Evolutionary conservation across 2,113 vertebrate genomes (phyloP), one percentile per base, ranked within the genome.

Genomic region (Cyphomyrus plagiostoma): DNA sequence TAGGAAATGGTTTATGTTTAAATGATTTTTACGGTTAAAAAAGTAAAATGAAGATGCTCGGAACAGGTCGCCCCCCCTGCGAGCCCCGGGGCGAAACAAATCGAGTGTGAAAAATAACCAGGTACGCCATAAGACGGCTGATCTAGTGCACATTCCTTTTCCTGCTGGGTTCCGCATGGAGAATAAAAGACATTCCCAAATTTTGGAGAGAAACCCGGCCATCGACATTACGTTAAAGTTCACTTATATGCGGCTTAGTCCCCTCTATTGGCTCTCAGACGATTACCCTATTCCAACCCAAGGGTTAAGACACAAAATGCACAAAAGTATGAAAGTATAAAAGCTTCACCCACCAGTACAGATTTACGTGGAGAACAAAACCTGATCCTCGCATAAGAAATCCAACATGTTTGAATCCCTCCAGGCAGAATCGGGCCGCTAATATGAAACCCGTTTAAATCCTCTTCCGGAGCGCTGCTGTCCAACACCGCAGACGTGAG

Each of bases 321-420:
- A 48, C 39, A 48, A 83, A 23, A 84, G 8, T 11, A 84, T 10
- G 7, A 1, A 1, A 45, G 82, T 23, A 45, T n/a, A 39, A 84
- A 48, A 48, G 1, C 42, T 21, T 46, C 82, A 84, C 82, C 45
- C 45, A 84, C 82, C 82, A 48, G 82, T n/a, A 23, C 82, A 48
- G 82, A 84, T 84, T 80, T 84, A 84, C 42, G 45, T 84, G 82
- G 82, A 84, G 82, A n/a, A 23, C 82, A 84, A 84, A 84, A 84
- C 17, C 42, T 21, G 82, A 48, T 84, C 21, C 9, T 46, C 42
- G 82, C 82, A 21, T 42, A 84, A 23, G 82, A 48, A 84, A 48
- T 48, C 45, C 82, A 84, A 39, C 82, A 84, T 84, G 82, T 84
- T 48, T 48, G 21, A 84, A n/a, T 46, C 21, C 23, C 82, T 48